phyloP scores from a whole-genome alignment of 2,797 vertebrate species.

The Xiphophorus birchmanni region DNA sequence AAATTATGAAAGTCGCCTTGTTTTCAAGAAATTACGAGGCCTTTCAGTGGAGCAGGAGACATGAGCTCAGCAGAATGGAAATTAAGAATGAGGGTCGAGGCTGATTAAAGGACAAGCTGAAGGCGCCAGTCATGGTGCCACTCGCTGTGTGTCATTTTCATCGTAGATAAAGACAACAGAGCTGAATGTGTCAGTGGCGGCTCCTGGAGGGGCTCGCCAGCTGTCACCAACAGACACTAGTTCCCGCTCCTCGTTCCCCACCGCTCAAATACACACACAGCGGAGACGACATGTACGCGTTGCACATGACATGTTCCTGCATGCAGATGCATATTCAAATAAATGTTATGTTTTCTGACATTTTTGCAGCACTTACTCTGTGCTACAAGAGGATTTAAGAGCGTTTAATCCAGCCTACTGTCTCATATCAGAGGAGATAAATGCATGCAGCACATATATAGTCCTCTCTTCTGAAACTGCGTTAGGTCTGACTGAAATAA shows the following conservation, averaged over 20 bases:
- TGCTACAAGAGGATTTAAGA: background rate
- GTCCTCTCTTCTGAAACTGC: too few relatives aligned
- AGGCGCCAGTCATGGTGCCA: constrained; percentile 55
- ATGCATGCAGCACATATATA: background rate
- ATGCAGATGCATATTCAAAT: background rate
- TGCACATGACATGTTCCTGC: constrained; percentile 12
- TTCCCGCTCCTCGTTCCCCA: background rate
- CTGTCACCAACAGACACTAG: constrained; percentile 60
- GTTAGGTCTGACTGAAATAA: background rate
- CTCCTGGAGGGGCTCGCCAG: constrained; percentile 46
- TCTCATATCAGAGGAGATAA: background rate
- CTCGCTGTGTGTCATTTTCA: constrained; percentile 59
- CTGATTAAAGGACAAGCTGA: constrained; percentile 45
- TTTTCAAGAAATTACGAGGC: constrained; percentile 32
- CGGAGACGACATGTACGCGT: background rate
- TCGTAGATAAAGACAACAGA: constrained; percentile 59
- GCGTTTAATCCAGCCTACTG: background rate
- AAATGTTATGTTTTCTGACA: background rate
- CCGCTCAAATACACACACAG: constrained; percentile 3
- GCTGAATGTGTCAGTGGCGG: constrained; percentile 50
- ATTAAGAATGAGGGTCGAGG: constrained; percentile 46
- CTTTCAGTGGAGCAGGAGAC: constrained; percentile 40
- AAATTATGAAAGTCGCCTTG: constrained; percentile 27
- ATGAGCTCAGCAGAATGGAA: constrained; percentile 32
- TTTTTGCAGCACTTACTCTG: background rate